Conservation (phyloP, 2,888 invertebrate species). For the Allygus modestus region DNA sequence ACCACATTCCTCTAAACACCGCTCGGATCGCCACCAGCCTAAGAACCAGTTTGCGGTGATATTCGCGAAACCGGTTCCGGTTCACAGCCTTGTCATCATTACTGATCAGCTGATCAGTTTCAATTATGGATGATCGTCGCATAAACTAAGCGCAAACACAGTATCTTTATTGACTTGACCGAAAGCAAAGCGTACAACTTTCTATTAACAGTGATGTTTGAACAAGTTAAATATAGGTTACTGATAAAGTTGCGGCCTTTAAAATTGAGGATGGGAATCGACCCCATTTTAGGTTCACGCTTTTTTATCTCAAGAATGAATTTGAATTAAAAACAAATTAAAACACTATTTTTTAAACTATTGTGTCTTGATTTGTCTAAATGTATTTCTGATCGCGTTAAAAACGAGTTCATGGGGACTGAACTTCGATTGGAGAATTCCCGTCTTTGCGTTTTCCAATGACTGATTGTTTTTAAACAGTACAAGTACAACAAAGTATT, state of each 20-base stretch:
- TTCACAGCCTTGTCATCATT: conserved; percentile 42
- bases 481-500: too few relatives aligned
- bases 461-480: too few relatives aligned
- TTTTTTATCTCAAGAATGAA: too few relatives aligned
- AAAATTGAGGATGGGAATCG: too few relatives aligned
- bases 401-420: too few relatives aligned
- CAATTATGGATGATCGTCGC: not conserved
- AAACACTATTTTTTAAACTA: too few relatives aligned
- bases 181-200: conserved; percentile 13
- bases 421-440: too few relatives aligned
- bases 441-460: too few relatives aligned
- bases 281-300: too few relatives aligned
- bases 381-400: too few relatives aligned
- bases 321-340: too few relatives aligned
- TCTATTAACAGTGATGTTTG: not conserved
- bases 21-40: not conserved
- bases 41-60: conserved; percentile 16
- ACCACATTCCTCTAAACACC: not conserved
- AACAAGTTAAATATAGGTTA: not conserved
- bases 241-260: not conserved
- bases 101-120: conserved; percentile 4
- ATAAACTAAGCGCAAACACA: not conserved
- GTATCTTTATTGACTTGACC: conserved; percentile 11
- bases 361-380: too few relatives aligned
- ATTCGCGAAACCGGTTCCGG: conserved; percentile 41